Base-by-base conservation (phyloP, 2,113 vertebrate genomes). In the Daubentonia madagascariensis region DNA sequence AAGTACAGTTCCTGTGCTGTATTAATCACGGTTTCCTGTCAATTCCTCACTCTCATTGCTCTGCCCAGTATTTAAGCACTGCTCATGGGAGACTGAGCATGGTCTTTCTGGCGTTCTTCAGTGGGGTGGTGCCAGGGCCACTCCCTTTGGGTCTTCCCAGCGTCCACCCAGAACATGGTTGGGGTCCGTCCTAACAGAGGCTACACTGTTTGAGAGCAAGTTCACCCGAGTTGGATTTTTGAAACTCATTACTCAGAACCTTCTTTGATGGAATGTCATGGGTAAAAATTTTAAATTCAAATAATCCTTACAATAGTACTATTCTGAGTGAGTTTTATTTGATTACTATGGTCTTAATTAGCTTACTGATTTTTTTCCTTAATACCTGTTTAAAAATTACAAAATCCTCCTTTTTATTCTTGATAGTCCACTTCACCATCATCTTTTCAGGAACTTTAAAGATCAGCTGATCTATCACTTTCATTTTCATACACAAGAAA, bases 311-410 rank as follows among this genome's bases (percentile, higher is more conserved):
- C 79, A 97, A 61, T 88, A 61, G 72, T 97, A 97, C 98, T 98
- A 98, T 98, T 98, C 93, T 50, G 72, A 98, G 95, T 98, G 98
- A 98, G 98, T 98, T 91, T 97, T 98, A 98, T 96, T 97, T 90
- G 97, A 98, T 98, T 98, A 98, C 97, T 98, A 90, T 43, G 37
- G 22, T 52, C 61, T 94, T 97, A 78, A 96, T 97, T 91, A 94
- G 52, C 52, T 92, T 94, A 94, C 54, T 96, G 88, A 91, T 28
- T 96, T 92, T 92, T 91, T 93, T 45, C 40, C 61, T 80, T 83
- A 75, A 93, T 84, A 96, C 43, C 57, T 52, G 3, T 68, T 96
- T 59, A 61, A 61, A 90, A 95, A 86, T 95, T 92, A 79, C 7
- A 87, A 59, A 95, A 80, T 63, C 5, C 25, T 85, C 40, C 61